Evolutionary conservation across 2,888 invertebrate genomes (phyloP), one percentile per base, ranked within the genome.

Genomic region (Athetis lepigone): DNA sequence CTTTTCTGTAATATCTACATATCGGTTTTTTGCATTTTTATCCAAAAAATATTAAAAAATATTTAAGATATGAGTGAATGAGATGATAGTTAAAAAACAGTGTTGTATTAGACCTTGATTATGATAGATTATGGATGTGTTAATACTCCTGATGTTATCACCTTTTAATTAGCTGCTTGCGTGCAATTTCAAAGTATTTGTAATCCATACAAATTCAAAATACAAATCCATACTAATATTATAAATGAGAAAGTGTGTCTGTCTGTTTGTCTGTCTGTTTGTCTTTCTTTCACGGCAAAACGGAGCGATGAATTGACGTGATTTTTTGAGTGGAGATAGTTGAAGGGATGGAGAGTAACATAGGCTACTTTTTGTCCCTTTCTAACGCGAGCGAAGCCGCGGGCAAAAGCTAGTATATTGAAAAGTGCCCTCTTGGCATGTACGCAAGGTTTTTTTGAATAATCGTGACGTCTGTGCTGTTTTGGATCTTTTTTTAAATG

Each of bases 41-140:
- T 11, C 13, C 2, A 33, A 19, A 23, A 18, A n/a, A 40, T n/a
- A 33, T 13, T 45, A 4, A 11, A n/a, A n/a, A n/a, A n/a, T 9
- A 9, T 46, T 4, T 25, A 23, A 43, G 18, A 45, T 63, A 33
- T 55, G 39, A 43, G 39, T 56, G 16, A 16, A 40, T n/a, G 13
- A 45, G 27, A 57, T 25, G 23, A 37, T 47, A 45, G 18, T 18
- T 40, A 25, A 42, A 65, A 16, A 8, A n/a, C 21, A 50, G 18
- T 49, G 67, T 72, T 70, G 66, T 49, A n/a, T 11, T 43, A 40
- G 33, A 42, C 68, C 61, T 73, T 70, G 68, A 51, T 55, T 37
- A 60, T 16, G 6, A 46, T 46, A 40, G 29, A 37, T 42, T 59
- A 60, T 37, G 23, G 36, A 40, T 29, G 52, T 72, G 56, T 27